Evolutionary conservation across 2,888 invertebrate species (phyloP).

Genomic region (Sipha maydis): DNA sequence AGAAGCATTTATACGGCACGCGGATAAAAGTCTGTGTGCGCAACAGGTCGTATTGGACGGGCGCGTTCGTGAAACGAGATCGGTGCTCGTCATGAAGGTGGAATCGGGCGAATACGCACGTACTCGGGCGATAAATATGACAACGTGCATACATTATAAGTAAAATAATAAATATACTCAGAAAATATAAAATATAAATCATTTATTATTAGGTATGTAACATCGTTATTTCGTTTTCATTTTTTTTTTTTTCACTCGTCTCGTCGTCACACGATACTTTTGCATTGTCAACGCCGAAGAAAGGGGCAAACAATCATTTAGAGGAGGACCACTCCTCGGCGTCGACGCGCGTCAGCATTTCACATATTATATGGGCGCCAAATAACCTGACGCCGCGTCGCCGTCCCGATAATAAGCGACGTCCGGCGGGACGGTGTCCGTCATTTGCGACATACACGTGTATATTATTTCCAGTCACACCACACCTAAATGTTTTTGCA

Average conservation of each 20-base stretch:
- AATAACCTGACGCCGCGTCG: conserved; percentile 39
- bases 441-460: not conserved
- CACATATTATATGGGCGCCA: conserved; percentile 17
- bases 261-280: conserved; percentile 6
- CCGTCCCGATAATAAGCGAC: conserved; percentile 35
- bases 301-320: not conserved
- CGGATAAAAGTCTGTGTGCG: not conserved
- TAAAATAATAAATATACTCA: not conserved
- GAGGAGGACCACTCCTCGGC: conserved; percentile 35
- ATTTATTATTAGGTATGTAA: not conserved
- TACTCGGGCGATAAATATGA: too few species aligned
- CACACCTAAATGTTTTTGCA: not conserved
- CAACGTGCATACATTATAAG: not conserved
- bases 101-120: too few species aligned
- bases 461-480: not conserved
- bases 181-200: not conserved
- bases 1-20: not conserved
- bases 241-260: not conserved
- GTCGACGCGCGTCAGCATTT: conserved; percentile 39
- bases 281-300: not conserved
- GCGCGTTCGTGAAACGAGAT: not conserved
- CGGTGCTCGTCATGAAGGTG: not conserved
- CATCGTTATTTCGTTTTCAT: not conserved
- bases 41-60: not conserved
- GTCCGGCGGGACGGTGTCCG: conserved; percentile 35